phyloP scores from a whole-genome alignment of 30 jellyfish, hydroid and myxozoan genomes.

The Turritopsis dohrnii region DNA sequence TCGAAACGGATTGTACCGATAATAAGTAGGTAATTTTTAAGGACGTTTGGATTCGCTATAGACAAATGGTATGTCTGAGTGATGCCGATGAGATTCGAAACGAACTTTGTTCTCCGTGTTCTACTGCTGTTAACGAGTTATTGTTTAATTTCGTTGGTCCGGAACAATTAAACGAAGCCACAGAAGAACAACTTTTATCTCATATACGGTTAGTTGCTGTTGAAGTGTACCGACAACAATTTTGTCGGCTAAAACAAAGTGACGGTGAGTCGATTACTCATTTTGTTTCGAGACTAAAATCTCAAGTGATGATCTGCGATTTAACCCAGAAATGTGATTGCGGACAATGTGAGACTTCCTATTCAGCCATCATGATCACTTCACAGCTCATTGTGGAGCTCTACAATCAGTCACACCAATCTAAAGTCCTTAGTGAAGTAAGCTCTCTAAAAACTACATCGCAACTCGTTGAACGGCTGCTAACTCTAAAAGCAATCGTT shows the following conservation, averaged over 20 bases:
- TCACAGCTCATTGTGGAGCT: not conserved
- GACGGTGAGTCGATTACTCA: constrained; percentile 35
- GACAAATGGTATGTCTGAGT: not conserved
- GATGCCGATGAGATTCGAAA: not conserved
- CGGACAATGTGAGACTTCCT: not conserved
- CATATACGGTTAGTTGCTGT: constrained; percentile 23
- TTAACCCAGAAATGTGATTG: constrained; percentile 3
- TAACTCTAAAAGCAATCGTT: no score
- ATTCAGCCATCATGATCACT: not conserved
- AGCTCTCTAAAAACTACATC: no score
- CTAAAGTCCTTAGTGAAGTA: no score
- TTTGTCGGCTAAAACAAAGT: not conserved
- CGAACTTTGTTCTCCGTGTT: constrained; percentile 18
- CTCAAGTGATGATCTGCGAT: constrained; percentile 17
- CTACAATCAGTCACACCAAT: no score
- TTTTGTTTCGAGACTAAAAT: constrained; percentile 11
- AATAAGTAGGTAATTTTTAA: constrained; percentile 19
- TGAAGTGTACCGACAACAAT: constrained; percentile 37
- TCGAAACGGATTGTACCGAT: constrained; percentile 6
- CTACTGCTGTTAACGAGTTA: constrained; percentile 1
- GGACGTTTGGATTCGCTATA: constrained; percentile 24
- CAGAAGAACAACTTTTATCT: constrained; percentile 27
- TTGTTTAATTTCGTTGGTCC: constrained; percentile 34
- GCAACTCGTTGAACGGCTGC: no score
- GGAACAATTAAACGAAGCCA: constrained; percentile 8